Evolutionary conservation across 2,888 invertebrate species (phyloP).

Genomic region (Stenodera caucasica): DNA sequence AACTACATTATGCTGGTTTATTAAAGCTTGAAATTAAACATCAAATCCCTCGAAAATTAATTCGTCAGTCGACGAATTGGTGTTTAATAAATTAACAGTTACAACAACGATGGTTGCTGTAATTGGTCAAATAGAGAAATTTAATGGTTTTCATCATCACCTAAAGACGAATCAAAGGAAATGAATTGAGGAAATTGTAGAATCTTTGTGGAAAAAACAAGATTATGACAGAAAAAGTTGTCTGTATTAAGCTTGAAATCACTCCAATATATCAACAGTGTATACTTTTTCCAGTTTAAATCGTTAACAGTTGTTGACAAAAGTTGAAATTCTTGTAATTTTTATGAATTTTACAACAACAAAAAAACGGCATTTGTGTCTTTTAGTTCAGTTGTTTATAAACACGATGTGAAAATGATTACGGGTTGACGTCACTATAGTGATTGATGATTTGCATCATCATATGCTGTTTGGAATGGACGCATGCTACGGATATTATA

Average conservation of each 20-base stretch:
- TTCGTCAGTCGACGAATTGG: constrained; percentile 17
- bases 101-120: not conserved
- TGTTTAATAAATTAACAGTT: not conserved
- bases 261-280: not conserved
- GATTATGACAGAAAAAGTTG: not conserved
- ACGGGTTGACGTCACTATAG: not conserved
- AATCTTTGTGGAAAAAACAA: not conserved
- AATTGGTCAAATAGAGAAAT: not conserved
- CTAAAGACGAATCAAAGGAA: not conserved
- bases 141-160: not conserved
- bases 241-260: not conserved
- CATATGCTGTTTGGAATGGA: not conserved
- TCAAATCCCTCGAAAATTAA: constrained; percentile 21
- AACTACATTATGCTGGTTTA: constrained; percentile 7
- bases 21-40: constrained; percentile 27
- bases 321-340: not conserved
- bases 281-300: not conserved
- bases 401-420: constrained; percentile 2
- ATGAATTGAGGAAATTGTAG: not conserved
- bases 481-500: not conserved
- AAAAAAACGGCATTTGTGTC: not conserved
- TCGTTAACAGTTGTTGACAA: not conserved
- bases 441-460: constrained; percentile 6
- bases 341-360: not conserved
- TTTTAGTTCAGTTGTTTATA: not conserved